A percentile compares a stretch with the other conserved stretches of the same genome.
Conservation (phyloP, 2,888 invertebrate genomes). For the Acanthococcus lagerstroemiae region DNA sequence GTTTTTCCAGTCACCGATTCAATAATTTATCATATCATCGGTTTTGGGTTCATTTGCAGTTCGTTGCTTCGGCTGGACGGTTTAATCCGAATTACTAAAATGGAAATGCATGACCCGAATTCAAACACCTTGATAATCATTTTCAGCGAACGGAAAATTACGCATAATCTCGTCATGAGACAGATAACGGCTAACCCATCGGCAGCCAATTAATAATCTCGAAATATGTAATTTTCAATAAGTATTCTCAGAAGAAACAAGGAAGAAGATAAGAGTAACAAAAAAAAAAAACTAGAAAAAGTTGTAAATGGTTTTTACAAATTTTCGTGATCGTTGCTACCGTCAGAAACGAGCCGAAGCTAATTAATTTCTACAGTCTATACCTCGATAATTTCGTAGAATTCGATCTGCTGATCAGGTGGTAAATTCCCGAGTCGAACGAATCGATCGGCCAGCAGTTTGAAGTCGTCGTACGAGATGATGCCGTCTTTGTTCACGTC, state of each 20-base stretch:
- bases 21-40: too few species aligned
- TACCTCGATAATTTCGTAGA: constrained; percentile 59
- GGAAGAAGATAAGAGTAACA: neutral
- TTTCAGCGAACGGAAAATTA: neutral
- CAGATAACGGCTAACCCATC: too few species aligned
- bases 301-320: neutral
- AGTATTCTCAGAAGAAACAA: neutral
- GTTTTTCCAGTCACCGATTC: too few species aligned
- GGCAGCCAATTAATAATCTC: too few species aligned
- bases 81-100: too few species aligned
- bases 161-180: too few species aligned
- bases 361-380: neutral
- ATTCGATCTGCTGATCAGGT: constrained; percentile 56
- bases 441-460: constrained; percentile 62
- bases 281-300: neutral
- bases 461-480: constrained; percentile 71
- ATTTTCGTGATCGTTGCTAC: neutral
- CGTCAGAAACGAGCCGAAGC: neutral
- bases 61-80: too few species aligned
- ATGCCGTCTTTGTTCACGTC: constrained; percentile 80
- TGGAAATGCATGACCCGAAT: neutral
- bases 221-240: too few species aligned
- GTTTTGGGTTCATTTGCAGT: too few species aligned
- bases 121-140: too few species aligned
- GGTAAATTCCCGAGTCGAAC: constrained; percentile 62